Percentiles rank a stretch among this genome's conserved stretches.
These are phyloP conservation scores for Halcyon senegalensis DNA, from an alignment of 2,113 vertebrate genomes.

Conservation along the genomic window DNA sequence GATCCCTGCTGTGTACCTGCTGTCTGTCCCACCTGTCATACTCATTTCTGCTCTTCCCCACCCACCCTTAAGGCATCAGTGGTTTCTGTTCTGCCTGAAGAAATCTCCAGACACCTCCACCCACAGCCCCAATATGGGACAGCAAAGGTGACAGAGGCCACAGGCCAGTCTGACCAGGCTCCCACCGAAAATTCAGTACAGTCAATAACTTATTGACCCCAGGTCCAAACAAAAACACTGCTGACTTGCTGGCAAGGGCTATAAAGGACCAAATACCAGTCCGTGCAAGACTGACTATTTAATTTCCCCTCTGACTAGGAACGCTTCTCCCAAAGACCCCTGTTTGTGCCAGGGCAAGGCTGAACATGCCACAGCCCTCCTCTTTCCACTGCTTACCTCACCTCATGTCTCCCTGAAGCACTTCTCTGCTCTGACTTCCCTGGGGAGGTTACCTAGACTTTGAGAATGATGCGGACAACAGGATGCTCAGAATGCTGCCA, in stretches of 20 bases:
- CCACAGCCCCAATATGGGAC: accelerated
- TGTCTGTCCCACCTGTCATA: neutral
- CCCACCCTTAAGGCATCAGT: neutral
- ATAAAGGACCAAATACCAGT: neutral
- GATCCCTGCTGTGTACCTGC: neutral
- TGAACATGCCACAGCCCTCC: accelerated
- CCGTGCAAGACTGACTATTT: neutral
- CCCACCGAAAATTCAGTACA: neutral
- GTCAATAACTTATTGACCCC: accelerated
- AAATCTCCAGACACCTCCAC: no score
- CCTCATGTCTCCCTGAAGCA: neutral
- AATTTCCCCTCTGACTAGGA: neutral
- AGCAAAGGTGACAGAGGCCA: neutral
- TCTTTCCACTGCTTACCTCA: neutral
- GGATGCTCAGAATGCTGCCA: accelerated
- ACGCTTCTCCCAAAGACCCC: neutral
- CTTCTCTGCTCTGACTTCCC: neutral
- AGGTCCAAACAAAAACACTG: neutral
- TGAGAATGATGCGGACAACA: accelerated
- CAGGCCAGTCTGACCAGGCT: neutral
- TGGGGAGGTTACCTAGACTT: neutral
- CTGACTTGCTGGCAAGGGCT: neutral
- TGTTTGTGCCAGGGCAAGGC: neutral
- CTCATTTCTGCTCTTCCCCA: neutral
- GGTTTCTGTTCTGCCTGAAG: neutral